Conservation (phyloP, 2,797 vertebrate species). For the Enteromius paludinosus region DNA sequence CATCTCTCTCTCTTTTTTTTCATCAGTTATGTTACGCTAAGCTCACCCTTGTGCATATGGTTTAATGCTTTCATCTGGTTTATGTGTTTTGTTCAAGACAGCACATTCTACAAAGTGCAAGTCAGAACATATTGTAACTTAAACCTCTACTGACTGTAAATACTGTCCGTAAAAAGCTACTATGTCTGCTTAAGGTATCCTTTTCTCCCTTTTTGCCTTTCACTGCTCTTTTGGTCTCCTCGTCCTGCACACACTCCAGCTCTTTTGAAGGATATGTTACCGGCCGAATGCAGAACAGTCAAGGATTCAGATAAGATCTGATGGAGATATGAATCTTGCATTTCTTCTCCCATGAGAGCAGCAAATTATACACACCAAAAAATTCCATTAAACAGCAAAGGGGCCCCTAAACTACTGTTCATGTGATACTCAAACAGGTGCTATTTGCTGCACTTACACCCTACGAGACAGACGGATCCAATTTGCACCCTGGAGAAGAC, state of each 20-base stretch:
- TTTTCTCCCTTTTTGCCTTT: constrained; percentile 12
- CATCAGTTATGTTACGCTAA: neutral
- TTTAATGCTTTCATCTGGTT: constrained; percentile 18
- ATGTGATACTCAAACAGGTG: constrained; percentile 54
- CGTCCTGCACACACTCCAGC: constrained; percentile 20
- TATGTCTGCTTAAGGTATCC: neutral
- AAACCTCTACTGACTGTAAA: constrained; percentile 23
- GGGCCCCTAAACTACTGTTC: constrained; percentile 42
- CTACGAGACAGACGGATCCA: constrained; percentile 39
- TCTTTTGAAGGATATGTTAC: constrained; percentile 38
- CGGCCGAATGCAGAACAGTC: constrained; percentile 20
- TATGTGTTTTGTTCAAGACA: constrained; percentile 3
- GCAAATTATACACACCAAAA: constrained; percentile 40
- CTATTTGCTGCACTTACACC: constrained; percentile 41
- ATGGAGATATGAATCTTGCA: constrained; percentile 46
- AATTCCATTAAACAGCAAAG: constrained; percentile 41
- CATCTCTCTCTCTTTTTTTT: neutral
- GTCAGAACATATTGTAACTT: constrained; percentile 20
- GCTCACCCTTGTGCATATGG: neutral
- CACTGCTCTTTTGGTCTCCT: neutral
- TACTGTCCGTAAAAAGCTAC: constrained; percentile 19
- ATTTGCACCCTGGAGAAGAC: constrained; percentile 31
- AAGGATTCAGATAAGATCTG: constrained; percentile 51
- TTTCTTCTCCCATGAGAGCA: constrained; percentile 46
- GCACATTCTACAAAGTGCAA: constrained; percentile 29